Conservation (phyloP, 2,113 vertebrate genomes). For the Labeo catla region DNA sequence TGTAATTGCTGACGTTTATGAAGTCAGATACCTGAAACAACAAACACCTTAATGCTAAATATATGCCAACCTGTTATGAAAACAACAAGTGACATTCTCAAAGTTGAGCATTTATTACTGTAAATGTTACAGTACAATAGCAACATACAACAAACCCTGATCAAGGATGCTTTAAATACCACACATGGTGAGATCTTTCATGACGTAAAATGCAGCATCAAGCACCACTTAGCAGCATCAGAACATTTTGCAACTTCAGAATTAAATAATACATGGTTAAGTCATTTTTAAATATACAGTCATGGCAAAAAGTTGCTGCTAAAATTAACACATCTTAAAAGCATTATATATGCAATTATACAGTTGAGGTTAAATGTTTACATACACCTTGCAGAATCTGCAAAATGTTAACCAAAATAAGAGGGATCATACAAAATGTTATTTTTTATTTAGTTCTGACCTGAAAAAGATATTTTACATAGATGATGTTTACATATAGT, state of each 20-base stretch:
- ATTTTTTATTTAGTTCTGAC: too few relatives aligned
- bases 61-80: background rate
- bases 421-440: too few relatives aligned
- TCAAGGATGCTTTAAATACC: conserved; percentile 31
- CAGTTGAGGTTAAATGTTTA: too few relatives aligned
- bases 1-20: background rate
- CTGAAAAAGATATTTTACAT: too few relatives aligned
- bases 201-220: conserved; percentile 24
- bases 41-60: background rate
- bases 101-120: conserved; percentile 41
- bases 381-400: too few relatives aligned
- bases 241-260: conserved; percentile 19
- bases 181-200: conserved; percentile 19
- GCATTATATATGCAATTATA: background rate
- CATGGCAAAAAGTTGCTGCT: conserved; percentile 3
- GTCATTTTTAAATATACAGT: background rate
- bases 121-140: conserved; percentile 38
- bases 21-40: background rate
- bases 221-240: conserved; percentile 37
- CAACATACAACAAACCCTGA: conserved; percentile 43
- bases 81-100: background rate
- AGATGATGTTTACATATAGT: too few relatives aligned
- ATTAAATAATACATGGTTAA: background rate
- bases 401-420: too few relatives aligned
- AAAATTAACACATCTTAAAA: background rate